A percentile compares a stretch with the other conserved stretches of the same genome.
phyloP scores from a whole-genome alignment of 2,797 vertebrate genomes.

The Pygocentrus nattereri region DNA sequence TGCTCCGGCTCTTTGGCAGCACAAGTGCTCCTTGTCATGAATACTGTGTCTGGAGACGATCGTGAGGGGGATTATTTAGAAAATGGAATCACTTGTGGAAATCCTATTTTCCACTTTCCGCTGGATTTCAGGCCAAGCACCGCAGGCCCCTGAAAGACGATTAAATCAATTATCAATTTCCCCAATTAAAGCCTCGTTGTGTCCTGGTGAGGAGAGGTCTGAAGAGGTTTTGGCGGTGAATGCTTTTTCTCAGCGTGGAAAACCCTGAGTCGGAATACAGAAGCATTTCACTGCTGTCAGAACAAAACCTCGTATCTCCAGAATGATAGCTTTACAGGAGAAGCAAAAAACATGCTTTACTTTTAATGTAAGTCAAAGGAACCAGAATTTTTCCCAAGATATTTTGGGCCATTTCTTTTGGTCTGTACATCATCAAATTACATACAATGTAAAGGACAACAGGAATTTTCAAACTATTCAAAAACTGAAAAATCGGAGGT shows the following conservation, averaged over 20 bases:
- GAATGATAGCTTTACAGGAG: no score
- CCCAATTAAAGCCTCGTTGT: slow-evolving; percentile 54
- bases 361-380: no score
- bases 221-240: neutral
- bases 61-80: slow-evolving; percentile 77
- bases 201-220: slow-evolving; percentile 15
- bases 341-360: no score
- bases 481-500: no score
- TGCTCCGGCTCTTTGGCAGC: slow-evolving; percentile 18
- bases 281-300: no score
- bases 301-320: no score
- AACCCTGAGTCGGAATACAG: neutral
- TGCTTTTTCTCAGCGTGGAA: neutral
- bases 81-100: slow-evolving; percentile 77
- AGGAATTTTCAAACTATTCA: no score
- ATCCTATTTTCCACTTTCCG: slow-evolving; percentile 71
- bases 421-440: no score
- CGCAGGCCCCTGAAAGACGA: slow-evolving; percentile 58
- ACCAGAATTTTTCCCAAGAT: no score
- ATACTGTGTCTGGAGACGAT: slow-evolving; percentile 66
- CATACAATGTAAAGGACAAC: no score
- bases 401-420: no score
- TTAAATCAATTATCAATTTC: slow-evolving; percentile 80
- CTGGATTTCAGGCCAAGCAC: slow-evolving; percentile 57
- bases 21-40: slow-evolving; percentile 27